A percentile compares a stretch with the other conserved stretches of the same genome.
These are phyloP conservation scores for Lutjanus erythropterus DNA, from an alignment of 2,113 vertebrate species.

Conservation along the genomic window DNA sequence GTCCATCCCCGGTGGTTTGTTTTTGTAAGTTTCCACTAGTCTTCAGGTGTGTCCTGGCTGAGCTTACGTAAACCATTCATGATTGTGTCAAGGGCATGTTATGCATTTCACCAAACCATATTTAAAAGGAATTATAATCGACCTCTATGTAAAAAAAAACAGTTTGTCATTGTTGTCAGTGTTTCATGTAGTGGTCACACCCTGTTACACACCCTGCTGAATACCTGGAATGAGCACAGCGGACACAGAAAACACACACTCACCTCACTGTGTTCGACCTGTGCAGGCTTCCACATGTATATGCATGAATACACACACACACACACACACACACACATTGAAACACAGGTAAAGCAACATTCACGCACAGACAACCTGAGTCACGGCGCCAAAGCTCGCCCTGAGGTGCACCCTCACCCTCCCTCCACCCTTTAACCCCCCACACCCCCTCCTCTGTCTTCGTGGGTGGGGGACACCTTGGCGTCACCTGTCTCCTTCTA, in stretches of 20 bases:
- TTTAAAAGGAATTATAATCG: neutral
- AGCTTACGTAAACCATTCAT: neutral
- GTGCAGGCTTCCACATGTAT: slow-evolving; percentile 62
- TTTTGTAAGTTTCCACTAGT: neutral
- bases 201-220: slow-evolving; percentile 52
- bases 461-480: slow-evolving; percentile 48
- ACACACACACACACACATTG: slow-evolving; percentile 18
- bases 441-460: slow-evolving; percentile 2
- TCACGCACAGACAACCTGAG: slow-evolving; percentile 42
- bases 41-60: neutral
- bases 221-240: slow-evolving; percentile 39
- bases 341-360: slow-evolving; percentile 26
- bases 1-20: too few species aligned
- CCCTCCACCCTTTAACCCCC: slow-evolving; percentile 27
- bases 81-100: neutral
- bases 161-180: slow-evolving; percentile 18
- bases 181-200: slow-evolving; percentile 36
- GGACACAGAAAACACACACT: slow-evolving; percentile 6
- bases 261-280: slow-evolving; percentile 12
- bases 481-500: slow-evolving; percentile 67
- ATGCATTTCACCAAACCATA: slow-evolving; percentile 4
- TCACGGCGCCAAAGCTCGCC: slow-evolving; percentile 52
- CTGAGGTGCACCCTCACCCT: slow-evolving; percentile 52
- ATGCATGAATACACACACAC: slow-evolving; percentile 23
- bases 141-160: slow-evolving; percentile 8